phyloP scores from a whole-genome alignment of 2,797 vertebrate species.

The Pipistrellus nathusii region DNA sequence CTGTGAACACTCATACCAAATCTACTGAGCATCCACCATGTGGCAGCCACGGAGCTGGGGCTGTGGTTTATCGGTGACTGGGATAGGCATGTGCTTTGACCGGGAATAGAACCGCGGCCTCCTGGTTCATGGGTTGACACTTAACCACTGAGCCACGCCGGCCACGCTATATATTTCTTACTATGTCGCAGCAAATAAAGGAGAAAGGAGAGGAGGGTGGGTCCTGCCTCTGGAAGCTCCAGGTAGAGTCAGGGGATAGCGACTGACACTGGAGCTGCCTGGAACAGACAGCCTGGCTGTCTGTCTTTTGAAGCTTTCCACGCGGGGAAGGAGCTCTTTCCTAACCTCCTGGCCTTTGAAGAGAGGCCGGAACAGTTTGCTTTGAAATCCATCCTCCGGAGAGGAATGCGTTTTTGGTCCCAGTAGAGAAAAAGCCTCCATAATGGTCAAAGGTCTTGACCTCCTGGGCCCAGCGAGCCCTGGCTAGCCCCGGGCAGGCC shows the following conservation, averaged over 20 bases:
- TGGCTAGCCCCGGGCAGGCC: constrained; percentile 48
- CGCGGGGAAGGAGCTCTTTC: not conserved
- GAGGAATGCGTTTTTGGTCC: constrained; percentile 26
- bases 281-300: not conserved
- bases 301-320: not conserved
- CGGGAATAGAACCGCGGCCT: too few species aligned
- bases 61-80: fast-evolving
- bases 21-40: fast-evolving
- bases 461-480: not conserved
- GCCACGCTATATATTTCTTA: not conserved
- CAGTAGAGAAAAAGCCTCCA: constrained; percentile 16
- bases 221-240: not conserved
- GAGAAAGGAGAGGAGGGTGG: not conserved
- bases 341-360: constrained; percentile 36
- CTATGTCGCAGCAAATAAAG: not conserved
- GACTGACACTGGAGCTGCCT: fast-evolving
- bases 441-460: constrained; percentile 48
- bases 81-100: too few species aligned
- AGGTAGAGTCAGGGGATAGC: not conserved
- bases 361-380: constrained; percentile 50
- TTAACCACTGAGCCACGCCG: too few species aligned
- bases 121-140: too few species aligned
- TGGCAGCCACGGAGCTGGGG: not conserved
- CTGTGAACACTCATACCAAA: fast-evolving
- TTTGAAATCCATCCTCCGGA: not conserved